Conservation (phyloP, 1,140 invertebrate species). For the Nilaparvata lugens region DNA sequence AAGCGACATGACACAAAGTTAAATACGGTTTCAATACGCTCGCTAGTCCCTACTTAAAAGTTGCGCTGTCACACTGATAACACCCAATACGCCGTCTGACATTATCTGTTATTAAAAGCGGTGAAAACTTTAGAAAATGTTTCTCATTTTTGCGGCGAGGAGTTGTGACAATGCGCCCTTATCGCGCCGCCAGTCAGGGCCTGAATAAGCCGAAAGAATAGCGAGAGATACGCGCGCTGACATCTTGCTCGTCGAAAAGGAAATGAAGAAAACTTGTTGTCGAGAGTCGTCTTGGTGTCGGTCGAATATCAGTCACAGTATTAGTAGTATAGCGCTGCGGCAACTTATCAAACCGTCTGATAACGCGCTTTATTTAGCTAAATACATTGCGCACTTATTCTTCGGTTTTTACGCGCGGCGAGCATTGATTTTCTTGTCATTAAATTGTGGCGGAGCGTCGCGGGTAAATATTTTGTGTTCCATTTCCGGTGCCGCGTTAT, state of each 20-base stretch:
- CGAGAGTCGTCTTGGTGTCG: background rate
- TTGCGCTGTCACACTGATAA: slow-evolving; percentile 3
- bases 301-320: slow-evolving; percentile 13
- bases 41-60: background rate
- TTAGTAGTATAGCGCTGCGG: slow-evolving; percentile 13
- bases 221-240: slow-evolving; percentile 15
- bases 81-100: background rate
- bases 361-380: slow-evolving; percentile 17
- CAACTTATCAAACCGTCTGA: slow-evolving; percentile 12
- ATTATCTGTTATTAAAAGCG: slow-evolving; percentile 13
- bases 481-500: slow-evolving; percentile 16
- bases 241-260: slow-evolving; percentile 14
- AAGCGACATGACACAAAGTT: background rate
- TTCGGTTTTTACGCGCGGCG: slow-evolving; percentile 13
- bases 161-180: slow-evolving; percentile 1
- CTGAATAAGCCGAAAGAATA: slow-evolving; percentile 13
- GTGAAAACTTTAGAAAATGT: slow-evolving; percentile 9
- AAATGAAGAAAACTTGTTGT: slow-evolving; percentile 20
- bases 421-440: slow-evolving; percentile 18
- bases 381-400: slow-evolving; percentile 17
- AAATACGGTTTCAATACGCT: slow-evolving; percentile 2
- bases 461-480: slow-evolving; percentile 18
- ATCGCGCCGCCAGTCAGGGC: background rate
- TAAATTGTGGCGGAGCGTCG: slow-evolving; percentile 7
- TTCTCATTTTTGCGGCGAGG: slow-evolving; percentile 8